A percentile compares a stretch with the other conserved stretches of the same genome.
Evolutionary conservation across 2,888 invertebrate species (phyloP).

Genomic region (Leptogaster cylindrica): DNA sequence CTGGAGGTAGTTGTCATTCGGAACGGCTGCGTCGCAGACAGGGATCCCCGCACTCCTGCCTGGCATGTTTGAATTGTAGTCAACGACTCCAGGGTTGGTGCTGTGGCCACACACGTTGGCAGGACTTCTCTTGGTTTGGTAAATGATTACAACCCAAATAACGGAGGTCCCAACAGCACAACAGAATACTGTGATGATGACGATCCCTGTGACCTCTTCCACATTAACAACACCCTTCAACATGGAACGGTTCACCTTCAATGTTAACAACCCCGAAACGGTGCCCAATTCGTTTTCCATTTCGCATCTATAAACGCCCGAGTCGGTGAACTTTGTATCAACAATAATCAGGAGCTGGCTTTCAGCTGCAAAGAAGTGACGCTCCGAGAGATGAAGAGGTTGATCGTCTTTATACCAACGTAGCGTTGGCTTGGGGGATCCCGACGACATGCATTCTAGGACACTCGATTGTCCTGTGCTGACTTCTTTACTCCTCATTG

Average conservation of each 20-base stretch:
- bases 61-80: constrained; percentile 1
- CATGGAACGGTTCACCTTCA: constrained; percentile 64
- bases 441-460: constrained; percentile 85
- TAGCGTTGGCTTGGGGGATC: constrained; percentile 81
- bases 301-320: constrained; percentile 88
- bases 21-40: not conserved
- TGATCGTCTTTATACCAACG: constrained; percentile 87
- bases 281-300: constrained; percentile 85
- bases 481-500: constrained; percentile 85
- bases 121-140: constrained; percentile 73
- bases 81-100: not conserved
- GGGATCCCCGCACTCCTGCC: not conserved
- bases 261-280: constrained; percentile 73
- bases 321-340: constrained; percentile 77
- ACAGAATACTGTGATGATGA: constrained; percentile 87
- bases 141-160: constrained; percentile 90
- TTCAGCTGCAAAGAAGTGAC: constrained; percentile 86
- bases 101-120: too few species aligned
- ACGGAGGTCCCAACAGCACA: constrained; percentile 91
- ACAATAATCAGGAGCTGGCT: constrained; percentile 88
- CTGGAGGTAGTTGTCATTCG: not conserved
- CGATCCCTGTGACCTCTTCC: constrained; percentile 83
- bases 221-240: constrained; percentile 64
- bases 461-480: constrained; percentile 84
- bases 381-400: constrained; percentile 73